Percentiles rank a stretch among this genome's conserved stretches.
These are phyloP conservation scores for Tineola bisselliella DNA, from an alignment of 2,888 invertebrate species.

Conservation along the genomic window DNA sequence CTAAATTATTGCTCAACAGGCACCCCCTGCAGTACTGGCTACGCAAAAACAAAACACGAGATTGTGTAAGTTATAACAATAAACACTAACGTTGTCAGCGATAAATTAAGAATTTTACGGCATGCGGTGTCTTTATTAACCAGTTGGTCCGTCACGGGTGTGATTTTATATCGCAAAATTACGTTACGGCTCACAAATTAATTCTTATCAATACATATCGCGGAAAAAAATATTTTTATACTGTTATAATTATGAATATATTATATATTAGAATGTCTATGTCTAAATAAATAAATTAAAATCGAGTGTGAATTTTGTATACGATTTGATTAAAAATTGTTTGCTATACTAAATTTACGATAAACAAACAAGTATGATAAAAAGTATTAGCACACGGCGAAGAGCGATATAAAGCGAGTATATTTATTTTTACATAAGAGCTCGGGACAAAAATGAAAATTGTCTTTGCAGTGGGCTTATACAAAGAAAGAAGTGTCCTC, in stretches of 20 bases:
- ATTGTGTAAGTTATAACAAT: constrained; percentile 27
- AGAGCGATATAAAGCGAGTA: constrained; percentile 20
- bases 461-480: constrained; percentile 19
- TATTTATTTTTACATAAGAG: constrained; percentile 35
- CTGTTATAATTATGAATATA: not conserved
- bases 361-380: no score
- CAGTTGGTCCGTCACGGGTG: constrained; percentile 21
- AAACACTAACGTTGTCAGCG: constrained; percentile 40
- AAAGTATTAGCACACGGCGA: no score
- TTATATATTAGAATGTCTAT: no score
- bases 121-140: constrained; percentile 39
- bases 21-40: constrained; percentile 38
- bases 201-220: not conserved
- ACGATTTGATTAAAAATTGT: not conserved
- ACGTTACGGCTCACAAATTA: not conserved
- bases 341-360: no score
- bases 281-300: no score
- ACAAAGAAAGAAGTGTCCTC: constrained; percentile 20
- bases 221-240: not conserved
- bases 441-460: constrained; percentile 28
- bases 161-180: not conserved
- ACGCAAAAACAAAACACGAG: constrained; percentile 30
- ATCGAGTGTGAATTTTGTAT: no score
- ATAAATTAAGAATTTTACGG: constrained; percentile 43
- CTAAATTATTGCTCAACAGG: constrained; percentile 32